Base-by-base conservation (phyloP, 2,797 vertebrate species). In the Valencia hispanica region DNA sequence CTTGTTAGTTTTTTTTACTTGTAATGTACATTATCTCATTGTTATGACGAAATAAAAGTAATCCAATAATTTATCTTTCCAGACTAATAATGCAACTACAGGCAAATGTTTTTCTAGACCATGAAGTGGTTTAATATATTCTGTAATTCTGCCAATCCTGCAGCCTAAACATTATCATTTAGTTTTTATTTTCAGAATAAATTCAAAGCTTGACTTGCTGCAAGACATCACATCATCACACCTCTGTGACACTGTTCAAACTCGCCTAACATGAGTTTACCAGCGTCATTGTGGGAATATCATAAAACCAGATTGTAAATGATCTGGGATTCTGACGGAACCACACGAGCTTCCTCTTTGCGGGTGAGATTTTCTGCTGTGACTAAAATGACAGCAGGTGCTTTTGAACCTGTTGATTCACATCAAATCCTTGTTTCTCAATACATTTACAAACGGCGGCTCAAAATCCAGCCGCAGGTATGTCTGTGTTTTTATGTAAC, bases 401-500 rank as follows among this genome's bases (percentile, higher is more conserved):
- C 65, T 61, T 59, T 14, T 14, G 2, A 39, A 68, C 85, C 10
- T 79, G 81, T 83, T 80, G 77, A 61, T 74, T 80, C 79, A 71
- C 66, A 79, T 43, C 2, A 36, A 8, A 80, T 77, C 72, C 36
- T 70, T 84, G 73, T 79, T 84, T 57, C 78, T 65, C 76, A 79
- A 78, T 51, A 12, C 32, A 68, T 27, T 51, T 61, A 82, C 81
- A 79, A 80, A 75, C 45, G 20, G 39, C 1, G 22, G 80, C 68
- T 88, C 83, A 75, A 45, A 63, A 61, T 57, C 41, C 63, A 81
- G 59, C 89, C 88, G 48, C 90, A 92, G 85, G 85, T 83, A 90
- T 92, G 88, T 94, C 89, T 92, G 87, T 85, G 86, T 89, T 83
- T 81, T 70, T 25, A 86, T 74, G 72, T 22, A 6, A 6, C 25